phyloP scores from a whole-genome alignment of 2,113 vertebrate genomes.

The Coryphaenoides rupestris region DNA sequence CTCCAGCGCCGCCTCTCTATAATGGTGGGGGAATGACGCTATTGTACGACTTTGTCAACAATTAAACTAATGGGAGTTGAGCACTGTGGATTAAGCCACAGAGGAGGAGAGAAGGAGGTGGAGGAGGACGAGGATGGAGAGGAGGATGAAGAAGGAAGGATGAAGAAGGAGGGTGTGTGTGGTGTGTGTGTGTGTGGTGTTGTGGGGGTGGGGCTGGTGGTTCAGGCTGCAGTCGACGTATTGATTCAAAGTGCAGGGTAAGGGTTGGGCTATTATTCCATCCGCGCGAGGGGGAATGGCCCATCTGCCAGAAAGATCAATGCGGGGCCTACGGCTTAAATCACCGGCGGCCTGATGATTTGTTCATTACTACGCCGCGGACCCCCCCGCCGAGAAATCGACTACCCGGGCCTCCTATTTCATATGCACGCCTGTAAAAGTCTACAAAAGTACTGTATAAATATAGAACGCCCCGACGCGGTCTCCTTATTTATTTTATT shows the following conservation, averaged over 20 bases:
- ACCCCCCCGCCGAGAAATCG: conserved; percentile 50
- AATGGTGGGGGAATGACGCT: conserved; percentile 9
- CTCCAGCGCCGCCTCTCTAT: no score
- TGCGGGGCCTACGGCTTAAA: conserved; percentile 68
- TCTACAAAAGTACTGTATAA: no score
- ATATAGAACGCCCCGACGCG: no score
- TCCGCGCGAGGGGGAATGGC: conserved; percentile 64
- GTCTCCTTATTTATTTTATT: no score
- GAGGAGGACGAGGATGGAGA: no score
- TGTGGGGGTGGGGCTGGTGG: no score
- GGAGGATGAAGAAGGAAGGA: no score
- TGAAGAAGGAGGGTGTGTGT: no score
- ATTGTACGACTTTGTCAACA: conserved; percentile 41
- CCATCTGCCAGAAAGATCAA: conserved; percentile 66
- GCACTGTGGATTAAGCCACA: conserved; percentile 36
- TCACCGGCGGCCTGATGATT: conserved; percentile 66
- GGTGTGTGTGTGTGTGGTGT: no score
- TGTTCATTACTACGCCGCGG: conserved; percentile 66
- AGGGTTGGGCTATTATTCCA: conserved; percentile 71
- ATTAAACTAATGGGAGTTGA: conserved; percentile 42
- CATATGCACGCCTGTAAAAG: no score
- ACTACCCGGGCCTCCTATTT: conserved; percentile 20
- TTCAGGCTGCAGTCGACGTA: conserved; percentile 48
- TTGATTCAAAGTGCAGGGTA: conserved; percentile 68
- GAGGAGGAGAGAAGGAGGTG: no score